These are phyloP conservation scores for Ceyx erithaca DNA, from an alignment of 2,797 vertebrate species.

Conservation along the genomic window DNA sequence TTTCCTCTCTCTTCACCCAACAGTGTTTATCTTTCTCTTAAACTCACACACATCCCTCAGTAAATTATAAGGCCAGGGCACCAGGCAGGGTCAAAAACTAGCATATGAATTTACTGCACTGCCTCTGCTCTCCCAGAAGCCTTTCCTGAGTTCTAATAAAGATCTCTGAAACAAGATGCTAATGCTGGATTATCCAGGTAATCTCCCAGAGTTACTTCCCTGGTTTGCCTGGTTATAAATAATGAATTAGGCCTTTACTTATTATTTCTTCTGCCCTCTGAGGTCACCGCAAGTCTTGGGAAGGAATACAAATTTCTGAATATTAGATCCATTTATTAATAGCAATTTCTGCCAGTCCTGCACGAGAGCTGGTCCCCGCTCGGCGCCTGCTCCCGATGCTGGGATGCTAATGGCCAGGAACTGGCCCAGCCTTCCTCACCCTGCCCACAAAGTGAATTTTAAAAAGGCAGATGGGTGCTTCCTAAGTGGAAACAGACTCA, in stretches of 20 bases:
- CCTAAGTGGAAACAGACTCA: conserved; percentile 57
- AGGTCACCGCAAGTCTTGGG: conserved; percentile 27
- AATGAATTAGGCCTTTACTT: conserved; percentile 73
- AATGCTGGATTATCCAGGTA: conserved; percentile 67
- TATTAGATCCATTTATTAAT: conserved; percentile 69
- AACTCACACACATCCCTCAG: background rate
- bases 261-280: conserved; percentile 69
- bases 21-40: conserved; percentile 21
- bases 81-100: conserved; percentile 44
- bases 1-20: background rate
- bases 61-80: background rate
- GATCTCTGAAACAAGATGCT: conserved; percentile 59
- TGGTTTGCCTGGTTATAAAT: conserved; percentile 64
- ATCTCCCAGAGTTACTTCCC: conserved; percentile 45
- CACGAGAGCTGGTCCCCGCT: background rate
- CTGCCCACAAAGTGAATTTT: conserved; percentile 58
- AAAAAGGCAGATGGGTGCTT: conserved; percentile 53
- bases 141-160: conserved; percentile 60
- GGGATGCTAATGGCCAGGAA: conserved; percentile 33
- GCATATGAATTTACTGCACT: background rate
- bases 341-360: conserved; percentile 59
- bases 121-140: background rate
- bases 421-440: conserved; percentile 31
- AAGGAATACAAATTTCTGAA: conserved; percentile 73
- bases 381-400: background rate